Evolutionary conservation across 2,113 vertebrate genomes (phyloP).

Genomic region (human (Homo sapiens)): DNA sequence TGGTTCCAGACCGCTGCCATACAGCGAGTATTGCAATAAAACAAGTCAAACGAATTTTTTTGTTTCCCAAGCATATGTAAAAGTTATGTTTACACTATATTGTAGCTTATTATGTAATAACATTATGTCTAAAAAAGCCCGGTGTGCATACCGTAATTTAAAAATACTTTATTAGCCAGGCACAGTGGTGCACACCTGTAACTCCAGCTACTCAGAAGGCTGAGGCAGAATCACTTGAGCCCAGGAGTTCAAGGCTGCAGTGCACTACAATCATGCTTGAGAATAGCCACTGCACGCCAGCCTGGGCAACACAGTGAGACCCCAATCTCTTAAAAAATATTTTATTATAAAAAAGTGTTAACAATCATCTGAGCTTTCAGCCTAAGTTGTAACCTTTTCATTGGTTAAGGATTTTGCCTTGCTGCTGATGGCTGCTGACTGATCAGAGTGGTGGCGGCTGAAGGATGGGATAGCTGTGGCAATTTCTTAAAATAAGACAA

Average conservation of each 20-base stretch:
- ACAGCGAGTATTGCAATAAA: background rate
- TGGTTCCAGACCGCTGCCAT: background rate
- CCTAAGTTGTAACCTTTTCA: background rate
- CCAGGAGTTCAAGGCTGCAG: background rate
- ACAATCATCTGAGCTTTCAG: background rate
- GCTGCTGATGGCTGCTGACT: background rate
- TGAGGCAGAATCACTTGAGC: background rate
- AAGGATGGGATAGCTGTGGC: background rate
- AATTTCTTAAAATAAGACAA: background rate
- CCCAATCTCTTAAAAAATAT: background rate
- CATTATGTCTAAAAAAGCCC: background rate
- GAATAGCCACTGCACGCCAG: background rate
- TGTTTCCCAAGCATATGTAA: background rate
- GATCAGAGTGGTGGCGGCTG: background rate
- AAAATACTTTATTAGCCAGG: background rate
- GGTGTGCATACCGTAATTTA: background rate
- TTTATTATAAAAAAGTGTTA: background rate
- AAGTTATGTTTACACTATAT: background rate
- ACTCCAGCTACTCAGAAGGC: background rate
- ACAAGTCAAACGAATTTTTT: background rate
- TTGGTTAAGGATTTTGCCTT: background rate
- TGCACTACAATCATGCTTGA: background rate
- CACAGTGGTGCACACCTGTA: background rate
- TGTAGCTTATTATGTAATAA: background rate
- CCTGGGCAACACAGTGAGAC: too few species aligned